Evolutionary conservation across 2,888 invertebrate genomes (phyloP).

Genomic region (Xestia c-nigrum): DNA sequence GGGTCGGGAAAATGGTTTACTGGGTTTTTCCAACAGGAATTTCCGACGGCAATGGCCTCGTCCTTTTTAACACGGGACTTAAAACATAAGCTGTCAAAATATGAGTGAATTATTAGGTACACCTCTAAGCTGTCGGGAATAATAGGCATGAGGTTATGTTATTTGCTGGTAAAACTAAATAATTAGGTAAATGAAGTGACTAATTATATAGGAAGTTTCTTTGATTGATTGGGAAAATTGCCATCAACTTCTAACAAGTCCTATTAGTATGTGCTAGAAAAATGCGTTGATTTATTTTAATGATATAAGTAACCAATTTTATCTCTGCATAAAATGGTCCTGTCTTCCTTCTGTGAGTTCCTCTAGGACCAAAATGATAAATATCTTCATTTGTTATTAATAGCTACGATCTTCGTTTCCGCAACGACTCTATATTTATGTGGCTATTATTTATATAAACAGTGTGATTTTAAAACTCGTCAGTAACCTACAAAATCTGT

Average conservation of each 20-base stretch:
- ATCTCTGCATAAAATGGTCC: not conserved
- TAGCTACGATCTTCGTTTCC: constrained; percentile 23
- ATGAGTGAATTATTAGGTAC: not conserved
- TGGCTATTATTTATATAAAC: constrained; percentile 31
- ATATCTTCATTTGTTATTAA: not conserved
- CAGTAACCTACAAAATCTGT: constrained; percentile 10
- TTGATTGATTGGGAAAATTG: not conserved
- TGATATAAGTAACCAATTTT: not conserved
- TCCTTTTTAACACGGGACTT: not conserved
- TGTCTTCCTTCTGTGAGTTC: not conserved
- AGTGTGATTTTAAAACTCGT: constrained; percentile 41
- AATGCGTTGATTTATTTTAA: not conserved
- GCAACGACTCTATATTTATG: constrained; percentile 22
- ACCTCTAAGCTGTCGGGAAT: not conserved
- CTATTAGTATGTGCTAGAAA: not conserved
- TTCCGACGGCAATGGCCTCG: not conserved
- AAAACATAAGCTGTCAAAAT: not conserved
- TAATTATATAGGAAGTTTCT: too few species aligned
- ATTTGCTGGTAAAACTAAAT: too few species aligned
- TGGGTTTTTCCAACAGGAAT: not conserved
- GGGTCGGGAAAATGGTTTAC: not conserved
- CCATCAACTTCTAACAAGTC: not conserved
- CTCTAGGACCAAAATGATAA: not conserved
- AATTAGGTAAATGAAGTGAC: too few species aligned
- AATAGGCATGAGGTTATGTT: not conserved